These are phyloP conservation scores for Cosmia pyralina DNA, from an alignment of 2,888 invertebrate genomes.

Conservation along the genomic window DNA sequence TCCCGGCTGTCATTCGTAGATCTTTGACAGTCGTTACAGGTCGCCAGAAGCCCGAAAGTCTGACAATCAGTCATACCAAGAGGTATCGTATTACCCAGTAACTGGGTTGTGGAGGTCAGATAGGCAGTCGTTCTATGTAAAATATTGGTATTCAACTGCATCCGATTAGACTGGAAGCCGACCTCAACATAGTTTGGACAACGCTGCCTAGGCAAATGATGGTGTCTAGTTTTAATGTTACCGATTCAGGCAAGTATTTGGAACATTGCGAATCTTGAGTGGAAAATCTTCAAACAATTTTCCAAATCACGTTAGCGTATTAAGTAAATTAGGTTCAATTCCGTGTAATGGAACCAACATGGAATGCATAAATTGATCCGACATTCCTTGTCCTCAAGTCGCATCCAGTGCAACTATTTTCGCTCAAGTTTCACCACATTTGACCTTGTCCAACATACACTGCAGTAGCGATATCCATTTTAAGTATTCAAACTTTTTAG, in stretches of 20 bases:
- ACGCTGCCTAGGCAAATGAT: neutral
- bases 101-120: too few relatives aligned
- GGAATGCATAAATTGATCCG: slow-evolving; percentile 26
- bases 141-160: too few relatives aligned
- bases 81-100: too few relatives aligned
- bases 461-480: slow-evolving; percentile 69
- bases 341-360: slow-evolving; percentile 8
- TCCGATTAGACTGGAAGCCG: too few relatives aligned
- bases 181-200: too few relatives aligned
- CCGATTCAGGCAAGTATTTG: neutral
- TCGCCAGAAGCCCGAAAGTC: too few relatives aligned
- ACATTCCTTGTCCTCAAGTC: slow-evolving; percentile 53
- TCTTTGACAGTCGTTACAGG: too few relatives aligned
- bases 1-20: too few relatives aligned
- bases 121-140: too few relatives aligned
- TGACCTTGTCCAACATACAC: slow-evolving; percentile 80
- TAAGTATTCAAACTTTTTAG: slow-evolving; percentile 71
- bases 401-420: slow-evolving; percentile 68
- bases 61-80: too few relatives aligned
- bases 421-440: slow-evolving; percentile 69
- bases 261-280: neutral
- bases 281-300: neutral
- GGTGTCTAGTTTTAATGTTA: neutral
- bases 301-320: neutral
- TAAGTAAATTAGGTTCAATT: slow-evolving; percentile 15